phyloP scores from a whole-genome alignment of 2,888 invertebrate genomes.

The Pseudococcus longispinus region DNA sequence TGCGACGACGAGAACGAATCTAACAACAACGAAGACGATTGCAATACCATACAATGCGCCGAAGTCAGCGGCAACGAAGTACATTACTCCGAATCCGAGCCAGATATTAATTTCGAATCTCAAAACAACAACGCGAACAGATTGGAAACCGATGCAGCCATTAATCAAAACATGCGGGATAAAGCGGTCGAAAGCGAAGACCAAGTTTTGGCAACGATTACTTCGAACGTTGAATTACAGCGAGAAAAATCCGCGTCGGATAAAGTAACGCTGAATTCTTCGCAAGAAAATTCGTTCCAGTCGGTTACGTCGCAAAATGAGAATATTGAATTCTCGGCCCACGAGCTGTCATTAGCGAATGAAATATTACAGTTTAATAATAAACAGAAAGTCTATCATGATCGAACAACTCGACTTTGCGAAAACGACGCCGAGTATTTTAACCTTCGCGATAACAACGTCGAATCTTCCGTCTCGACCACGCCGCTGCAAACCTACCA shows the following conservation, averaged over 20 bases:
- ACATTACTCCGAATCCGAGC: not conserved
- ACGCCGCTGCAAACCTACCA: not conserved
- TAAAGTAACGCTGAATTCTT: not conserved
- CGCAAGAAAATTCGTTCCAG: slow-evolving; percentile 30
- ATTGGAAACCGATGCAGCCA: not conserved
- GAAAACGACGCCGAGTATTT: slow-evolving; percentile 30
- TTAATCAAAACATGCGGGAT: not conserved
- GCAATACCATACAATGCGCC: not conserved
- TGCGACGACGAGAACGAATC: not conserved
- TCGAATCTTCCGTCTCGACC: slow-evolving; percentile 17
- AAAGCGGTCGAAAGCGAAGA: not conserved
- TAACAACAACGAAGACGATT: not conserved
- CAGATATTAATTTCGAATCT: slow-evolving; percentile 21
- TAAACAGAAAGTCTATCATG: slow-evolving; percentile 27
- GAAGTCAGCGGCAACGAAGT: not conserved
- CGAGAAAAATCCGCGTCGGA: not conserved
- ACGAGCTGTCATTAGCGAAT: slow-evolving; percentile 6
- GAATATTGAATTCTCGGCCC: slow-evolving; percentile 19
- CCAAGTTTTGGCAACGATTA: not conserved
- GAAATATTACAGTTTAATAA: slow-evolving; percentile 45
- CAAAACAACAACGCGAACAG: not conserved
- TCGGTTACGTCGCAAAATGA: slow-evolving; percentile 21
- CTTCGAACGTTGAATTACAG: not conserved
- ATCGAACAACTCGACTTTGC: slow-evolving; percentile 7
- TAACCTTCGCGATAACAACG: not conserved